These are phyloP conservation scores for Austrolebias charrua DNA, from an alignment of 2,797 vertebrate genomes.

Conservation along the genomic window DNA sequence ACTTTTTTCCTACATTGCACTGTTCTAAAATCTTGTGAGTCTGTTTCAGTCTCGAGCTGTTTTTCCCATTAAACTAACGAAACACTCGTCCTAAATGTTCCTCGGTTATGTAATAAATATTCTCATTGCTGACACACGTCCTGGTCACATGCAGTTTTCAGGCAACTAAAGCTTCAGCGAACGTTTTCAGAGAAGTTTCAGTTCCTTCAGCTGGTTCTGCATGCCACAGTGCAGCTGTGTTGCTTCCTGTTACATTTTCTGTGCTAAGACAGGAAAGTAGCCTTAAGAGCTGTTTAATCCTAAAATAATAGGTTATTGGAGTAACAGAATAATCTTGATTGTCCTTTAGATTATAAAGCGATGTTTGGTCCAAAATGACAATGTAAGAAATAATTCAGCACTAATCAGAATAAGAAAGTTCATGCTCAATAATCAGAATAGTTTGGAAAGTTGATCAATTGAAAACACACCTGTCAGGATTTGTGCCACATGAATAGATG, in stretches of 20 bases:
- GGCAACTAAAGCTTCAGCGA: neutral
- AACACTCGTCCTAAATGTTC: neutral
- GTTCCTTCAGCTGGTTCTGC: slow-evolving; percentile 33
- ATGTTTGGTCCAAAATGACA: neutral
- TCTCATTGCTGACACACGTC: no score
- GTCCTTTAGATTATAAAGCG: neutral
- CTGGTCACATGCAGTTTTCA: neutral
- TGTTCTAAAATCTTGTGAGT: no score
- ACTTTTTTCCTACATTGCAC: no score
- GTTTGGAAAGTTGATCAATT: slow-evolving; percentile 3
- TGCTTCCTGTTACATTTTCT: slow-evolving; percentile 42
- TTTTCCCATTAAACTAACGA: neutral
- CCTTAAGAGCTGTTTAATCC: neutral
- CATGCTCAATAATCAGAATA: no score
- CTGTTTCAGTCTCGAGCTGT: no score
- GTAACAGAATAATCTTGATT: neutral
- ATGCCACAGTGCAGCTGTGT: neutral
- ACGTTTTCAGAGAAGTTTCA: slow-evolving; percentile 36
- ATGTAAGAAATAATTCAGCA: neutral
- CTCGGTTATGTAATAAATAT: neutral
- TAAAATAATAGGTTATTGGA: slow-evolving; percentile 1
- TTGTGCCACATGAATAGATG: neutral
- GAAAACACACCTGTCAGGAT: neutral
- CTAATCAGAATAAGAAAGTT: no score
- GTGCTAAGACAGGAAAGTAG: slow-evolving; percentile 37